phyloP scores from a whole-genome alignment of 2,888 invertebrate genomes.

The Zeuzera pyrina region DNA sequence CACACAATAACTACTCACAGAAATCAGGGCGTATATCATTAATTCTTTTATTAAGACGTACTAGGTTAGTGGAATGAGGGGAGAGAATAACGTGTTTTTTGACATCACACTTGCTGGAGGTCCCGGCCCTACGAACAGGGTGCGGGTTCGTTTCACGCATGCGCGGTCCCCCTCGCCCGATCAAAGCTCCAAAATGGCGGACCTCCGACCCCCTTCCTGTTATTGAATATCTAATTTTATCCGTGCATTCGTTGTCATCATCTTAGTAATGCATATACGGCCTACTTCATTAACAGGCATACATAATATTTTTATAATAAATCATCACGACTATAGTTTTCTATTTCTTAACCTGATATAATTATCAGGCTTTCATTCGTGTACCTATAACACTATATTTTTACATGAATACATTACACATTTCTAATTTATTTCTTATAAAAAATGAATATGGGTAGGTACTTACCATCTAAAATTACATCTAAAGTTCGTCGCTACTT shows the following conservation, averaged over 20 bases:
- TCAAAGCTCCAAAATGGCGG: slow-evolving; percentile 66
- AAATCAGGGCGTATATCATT: slow-evolving; percentile 38
- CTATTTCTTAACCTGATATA: too few species aligned
- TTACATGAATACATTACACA: too few species aligned
- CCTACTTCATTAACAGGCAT: slow-evolving; percentile 16
- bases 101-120: slow-evolving; percentile 60
- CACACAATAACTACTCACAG: slow-evolving; percentile 16
- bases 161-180: slow-evolving; percentile 59
- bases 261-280: slow-evolving; percentile 35
- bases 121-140: slow-evolving; percentile 59
- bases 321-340: too few species aligned
- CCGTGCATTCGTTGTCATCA: slow-evolving; percentile 55
- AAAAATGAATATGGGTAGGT: too few species aligned
- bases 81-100: slow-evolving; percentile 70
- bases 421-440: too few species aligned
- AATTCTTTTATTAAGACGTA: slow-evolving; percentile 56
- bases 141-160: slow-evolving; percentile 54
- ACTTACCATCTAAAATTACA: too few species aligned
- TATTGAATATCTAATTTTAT: slow-evolving; percentile 73
- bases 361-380: too few species aligned
- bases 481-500: too few species aligned
- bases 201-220: slow-evolving; percentile 59
- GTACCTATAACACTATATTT: too few species aligned
- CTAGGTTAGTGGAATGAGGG: slow-evolving; percentile 66
- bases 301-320: slow-evolving; percentile 1